A percentile compares a stretch with the other conserved stretches of the same genome.
phyloP scores from a whole-genome alignment of 2,113 vertebrate genomes.

The Parus major region DNA sequence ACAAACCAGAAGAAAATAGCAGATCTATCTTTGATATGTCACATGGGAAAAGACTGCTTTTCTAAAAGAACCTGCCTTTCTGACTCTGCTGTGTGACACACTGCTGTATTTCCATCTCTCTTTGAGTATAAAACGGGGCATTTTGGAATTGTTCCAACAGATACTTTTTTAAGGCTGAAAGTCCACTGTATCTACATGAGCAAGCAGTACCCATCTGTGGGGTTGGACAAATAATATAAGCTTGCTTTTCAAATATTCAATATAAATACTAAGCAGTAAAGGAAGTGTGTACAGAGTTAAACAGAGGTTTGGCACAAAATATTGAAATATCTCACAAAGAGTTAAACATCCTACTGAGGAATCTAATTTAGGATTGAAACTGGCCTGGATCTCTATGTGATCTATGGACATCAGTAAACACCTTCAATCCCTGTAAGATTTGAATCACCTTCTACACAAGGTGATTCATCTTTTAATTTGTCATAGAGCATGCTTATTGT shows the following conservation, averaged over 20 bases:
- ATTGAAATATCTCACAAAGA: neutral
- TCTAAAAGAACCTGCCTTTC: neutral
- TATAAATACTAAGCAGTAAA: neutral
- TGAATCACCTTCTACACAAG: neutral
- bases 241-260: neutral
- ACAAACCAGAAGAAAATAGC: neutral
- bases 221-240: neutral
- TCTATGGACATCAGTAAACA: neutral
- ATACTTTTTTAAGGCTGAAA: neutral
- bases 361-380: neutral
- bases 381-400: fast-evolving
- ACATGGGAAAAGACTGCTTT: neutral
- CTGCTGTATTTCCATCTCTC: neutral
- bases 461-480: neutral
- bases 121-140: neutral
- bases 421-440: neutral
- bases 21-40: neutral
- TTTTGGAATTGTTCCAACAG: neutral
- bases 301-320: neutral
- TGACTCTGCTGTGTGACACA: neutral
- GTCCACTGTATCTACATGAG: neutral
- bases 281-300: neutral
- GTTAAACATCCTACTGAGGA: neutral
- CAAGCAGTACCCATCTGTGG: neutral
- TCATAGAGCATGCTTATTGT: neutral